These are phyloP conservation scores for Oxystoma pomonae DNA, from an alignment of 2,888 invertebrate species.

Conservation along the genomic window DNA sequence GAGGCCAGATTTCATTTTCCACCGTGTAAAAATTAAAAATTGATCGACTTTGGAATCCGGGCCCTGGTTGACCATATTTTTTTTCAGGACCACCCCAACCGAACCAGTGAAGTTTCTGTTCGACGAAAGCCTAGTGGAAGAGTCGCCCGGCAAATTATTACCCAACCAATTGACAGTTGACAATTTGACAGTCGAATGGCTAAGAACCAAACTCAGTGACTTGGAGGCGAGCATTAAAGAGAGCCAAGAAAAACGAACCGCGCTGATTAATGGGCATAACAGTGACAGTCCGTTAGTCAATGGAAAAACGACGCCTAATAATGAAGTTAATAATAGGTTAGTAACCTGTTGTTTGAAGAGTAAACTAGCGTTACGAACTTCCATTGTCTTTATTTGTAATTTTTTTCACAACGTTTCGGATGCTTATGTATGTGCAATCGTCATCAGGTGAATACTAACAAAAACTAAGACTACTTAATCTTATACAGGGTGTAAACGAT, in stretches of 20 bases:
- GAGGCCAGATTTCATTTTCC: too few species aligned
- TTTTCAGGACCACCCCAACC: conserved; percentile 70
- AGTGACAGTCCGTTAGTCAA: conserved; percentile 35
- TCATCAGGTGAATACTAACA: too few species aligned
- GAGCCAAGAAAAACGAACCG: conserved; percentile 63
- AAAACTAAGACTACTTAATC: too few species aligned
- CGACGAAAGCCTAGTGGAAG: conserved; percentile 83
- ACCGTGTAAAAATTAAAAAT: too few species aligned
- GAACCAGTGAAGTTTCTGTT: conserved; percentile 78
- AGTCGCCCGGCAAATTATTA: conserved; percentile 80
- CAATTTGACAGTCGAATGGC: conserved; percentile 87
- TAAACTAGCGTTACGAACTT: too few species aligned
- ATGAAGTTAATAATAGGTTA: conserved; percentile 41
- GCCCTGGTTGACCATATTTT: too few species aligned
- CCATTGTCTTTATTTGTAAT: too few species aligned
- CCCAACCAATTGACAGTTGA: conserved; percentile 89
- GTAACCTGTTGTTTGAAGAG: conserved; percentile 2
- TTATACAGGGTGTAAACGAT: too few species aligned
- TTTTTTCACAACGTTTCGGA: too few species aligned
- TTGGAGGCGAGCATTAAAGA: conserved; percentile 76
- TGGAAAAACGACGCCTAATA: conserved; percentile 40
- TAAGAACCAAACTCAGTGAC: conserved; percentile 74
- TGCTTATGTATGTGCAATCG: too few species aligned
- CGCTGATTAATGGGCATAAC: conserved; percentile 27
- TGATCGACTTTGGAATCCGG: too few species aligned